Base-by-base conservation (phyloP, 2,113 vertebrate genomes). In the Ahaetulla prasina region DNA sequence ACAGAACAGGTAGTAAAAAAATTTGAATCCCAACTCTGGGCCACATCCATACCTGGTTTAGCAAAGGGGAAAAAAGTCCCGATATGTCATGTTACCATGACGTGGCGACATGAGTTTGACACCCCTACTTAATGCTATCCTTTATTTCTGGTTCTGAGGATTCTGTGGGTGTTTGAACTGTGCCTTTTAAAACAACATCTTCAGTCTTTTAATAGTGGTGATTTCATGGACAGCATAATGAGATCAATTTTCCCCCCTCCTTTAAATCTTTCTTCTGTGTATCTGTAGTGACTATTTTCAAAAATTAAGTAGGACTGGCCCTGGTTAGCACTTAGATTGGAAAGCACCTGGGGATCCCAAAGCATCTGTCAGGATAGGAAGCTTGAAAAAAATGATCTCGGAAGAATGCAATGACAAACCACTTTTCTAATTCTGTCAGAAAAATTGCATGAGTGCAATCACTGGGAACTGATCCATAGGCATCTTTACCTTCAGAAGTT, bases 11-110 rank as follows among this genome's bases (percentile, higher is more conserved):
- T 47, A 47, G 45, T 47, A 47, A 47, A 47, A 47, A 47, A 47
- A 47, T 7, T 47, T 47, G 45, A 47, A 47, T 47, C 45, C 45
- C 45, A 47, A 4, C 45, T 6, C 5, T 47, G 45, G 55, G 55
- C 22, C 55, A 57, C 0, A 0, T 0, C 55, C 23, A 57, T 2
- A 2, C 23, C 23, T 2, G 0, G 23, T 8, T 57, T 57, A 57
- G 8, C 2, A 8, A 57, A 57, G 23, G 55, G 55, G 55, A 8
- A 23, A 8, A 25, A 25, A 54, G 54, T 57, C 55, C 22, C 8
- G 2, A 25, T 57, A 57, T 0, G 5, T 57, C 23, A 57, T 0
- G 2, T 57, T 22, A 57, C 0, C 2, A 2, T 2, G 55, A 22
- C 8, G 2, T 57, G 23, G 9, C 0, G 23, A 25, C 2, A 2